Conservation (phyloP, 2,113 vertebrate genomes). For the Mormyrus iriodes region DNA sequence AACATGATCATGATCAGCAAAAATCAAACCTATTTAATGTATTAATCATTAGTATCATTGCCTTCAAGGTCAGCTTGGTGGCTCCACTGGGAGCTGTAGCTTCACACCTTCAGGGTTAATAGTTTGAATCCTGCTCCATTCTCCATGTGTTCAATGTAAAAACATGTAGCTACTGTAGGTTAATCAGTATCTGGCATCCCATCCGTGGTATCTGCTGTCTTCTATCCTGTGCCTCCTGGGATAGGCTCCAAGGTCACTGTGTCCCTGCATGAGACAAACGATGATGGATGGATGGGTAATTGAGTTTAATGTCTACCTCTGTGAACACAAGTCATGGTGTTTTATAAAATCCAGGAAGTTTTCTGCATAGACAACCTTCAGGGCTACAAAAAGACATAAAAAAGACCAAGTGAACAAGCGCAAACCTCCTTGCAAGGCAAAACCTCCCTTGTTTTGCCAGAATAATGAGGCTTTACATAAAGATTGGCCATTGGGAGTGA, state of each 20-base stretch:
- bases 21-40: background rate
- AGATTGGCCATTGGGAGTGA: conserved; percentile 38
- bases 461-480: conserved; percentile 50
- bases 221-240: background rate
- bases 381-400: background rate
- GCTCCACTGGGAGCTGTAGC: background rate
- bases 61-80: background rate
- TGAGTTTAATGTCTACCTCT: background rate
- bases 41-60: background rate
- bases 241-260: background rate
- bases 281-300: background rate
- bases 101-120: background rate
- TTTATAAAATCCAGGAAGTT: background rate
- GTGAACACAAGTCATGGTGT: background rate
- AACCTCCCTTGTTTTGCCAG: conserved; percentile 43
- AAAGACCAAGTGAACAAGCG: background rate
- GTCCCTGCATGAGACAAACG: background rate
- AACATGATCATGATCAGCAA: background rate
- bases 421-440: no score
- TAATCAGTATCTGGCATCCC: background rate
- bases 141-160: background rate
- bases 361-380: background rate
- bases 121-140: background rate
- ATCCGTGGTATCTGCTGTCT: background rate
- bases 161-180: background rate